Base-by-base conservation (phyloP, 2,888 invertebrate genomes). In the Cephus pygmeus region DNA sequence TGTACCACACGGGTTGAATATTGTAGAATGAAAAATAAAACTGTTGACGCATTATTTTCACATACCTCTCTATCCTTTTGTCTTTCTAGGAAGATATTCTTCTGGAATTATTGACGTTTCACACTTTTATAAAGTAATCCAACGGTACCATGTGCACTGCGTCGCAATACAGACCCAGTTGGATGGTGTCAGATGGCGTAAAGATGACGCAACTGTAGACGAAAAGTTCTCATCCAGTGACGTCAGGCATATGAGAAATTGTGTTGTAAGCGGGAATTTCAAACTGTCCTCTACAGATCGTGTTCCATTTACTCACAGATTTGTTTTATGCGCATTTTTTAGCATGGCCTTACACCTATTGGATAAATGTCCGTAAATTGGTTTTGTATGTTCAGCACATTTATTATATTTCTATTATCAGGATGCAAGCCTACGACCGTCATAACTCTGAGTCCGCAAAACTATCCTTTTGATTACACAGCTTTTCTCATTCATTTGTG, bases 111-210 rank as follows among this genome's bases (percentile, higher is more conserved):
- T 31, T 56, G 36, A 34, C 35, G 56, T 23, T 73, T 79, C 74
- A 82, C 77, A 83, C 78, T 81, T 69, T 73, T 75, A 73, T 77
- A 77, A 12, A 15, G n/a, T 15, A 73, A 71, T 81, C 69, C 69
- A 56, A 73, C 79, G 73, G 76, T 79, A 80, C 83, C 83, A 83
- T 83, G 81, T 80, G 83, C 81, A 76, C 77, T 77, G 77, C 77
- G 78, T 71, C 73, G 69, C 78, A 73, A 81, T 73, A 80, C 80
- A 75, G 75, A 40, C 79, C 76, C 80, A 76, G 77, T 84, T 80
- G 80, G 82, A 84, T 84, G 85, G 84, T 83, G 83, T 83, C 79
- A 76, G 82, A 84, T 83, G 85, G 84, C 82, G 83, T 82, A 80
- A 75, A 81, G 80, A 84, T 87, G 87, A 87, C 82, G 87, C 85